Evolutionary conservation across 37 sponge, comb jelly and placozoan species (phyloP).

Genomic region (Haliclona indistincta): DNA sequence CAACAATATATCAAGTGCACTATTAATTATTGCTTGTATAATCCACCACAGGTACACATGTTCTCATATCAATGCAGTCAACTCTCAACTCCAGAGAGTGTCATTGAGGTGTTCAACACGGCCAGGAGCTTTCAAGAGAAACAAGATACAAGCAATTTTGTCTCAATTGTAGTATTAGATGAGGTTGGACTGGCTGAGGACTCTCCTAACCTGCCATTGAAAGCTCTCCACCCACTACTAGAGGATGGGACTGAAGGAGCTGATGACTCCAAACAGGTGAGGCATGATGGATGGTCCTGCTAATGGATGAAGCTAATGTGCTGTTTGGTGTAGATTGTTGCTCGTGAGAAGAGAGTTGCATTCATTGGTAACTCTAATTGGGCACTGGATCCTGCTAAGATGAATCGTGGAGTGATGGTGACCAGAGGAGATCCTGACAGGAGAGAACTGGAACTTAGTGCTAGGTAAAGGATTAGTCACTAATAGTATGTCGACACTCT

Average conservation of each 20-base stretch:
- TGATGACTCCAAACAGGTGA: conserved; percentile 28
- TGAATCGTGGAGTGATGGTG: conserved; percentile 97
- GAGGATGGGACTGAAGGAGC: conserved; percentile 83
- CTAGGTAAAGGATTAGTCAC: conserved; percentile 12
- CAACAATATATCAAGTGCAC: neutral
- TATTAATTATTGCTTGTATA: neutral
- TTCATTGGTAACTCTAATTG: conserved; percentile 98
- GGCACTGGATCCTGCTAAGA: conserved; percentile 99
- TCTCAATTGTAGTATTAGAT: conserved; percentile 91
- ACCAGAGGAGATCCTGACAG: conserved; percentile 81
- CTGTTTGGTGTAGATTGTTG: conserved; percentile 31
- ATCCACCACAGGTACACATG: conserved; percentile 75
- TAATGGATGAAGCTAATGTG: neutral
- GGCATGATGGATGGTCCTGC: neutral
- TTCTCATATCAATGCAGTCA: conserved; percentile 93
- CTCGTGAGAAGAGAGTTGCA: conserved; percentile 71
- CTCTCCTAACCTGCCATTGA: conserved; percentile 85
- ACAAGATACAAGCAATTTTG: conserved; percentile 37
- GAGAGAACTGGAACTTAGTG: conserved; percentile 74
- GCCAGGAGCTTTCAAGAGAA: conserved; percentile 58
- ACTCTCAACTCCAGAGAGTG: conserved; percentile 81
- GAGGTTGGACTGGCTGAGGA: conserved; percentile 95
- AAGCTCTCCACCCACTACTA: conserved; percentile 88
- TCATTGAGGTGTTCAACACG: conserved; percentile 71
- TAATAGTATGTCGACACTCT: neutral